Base-by-base conservation (phyloP, 2,888 invertebrate genomes). In the Metalampra italica region DNA sequence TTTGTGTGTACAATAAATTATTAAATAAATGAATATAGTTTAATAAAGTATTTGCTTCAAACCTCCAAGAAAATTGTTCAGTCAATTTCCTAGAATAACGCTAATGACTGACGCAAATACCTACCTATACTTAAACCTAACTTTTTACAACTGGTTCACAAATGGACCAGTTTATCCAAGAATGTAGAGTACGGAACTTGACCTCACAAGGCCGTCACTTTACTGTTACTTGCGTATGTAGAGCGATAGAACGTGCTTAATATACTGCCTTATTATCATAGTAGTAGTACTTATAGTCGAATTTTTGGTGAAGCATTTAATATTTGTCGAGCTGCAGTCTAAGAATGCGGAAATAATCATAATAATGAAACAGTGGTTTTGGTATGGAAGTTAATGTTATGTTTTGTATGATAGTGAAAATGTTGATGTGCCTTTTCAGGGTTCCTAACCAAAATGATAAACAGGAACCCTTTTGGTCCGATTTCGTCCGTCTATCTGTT, bases 171-270 rank as follows among this genome's bases (percentile, higher is more conserved):
- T 68, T 59, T 69, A 68, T 66, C 55, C 68, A 77, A 75, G 82
- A 80, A 78, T 78, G 78, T 72, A 68, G 70, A 69, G 62, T 66
- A 63, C 75, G 80, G 82, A 83, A 82, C 77, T 67, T 68, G 85
- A 82, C 81, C 79, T 66, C 69, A 76, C 86, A 86, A 86, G 87
- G 85, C 69, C 84, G 76, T 62, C 62, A 52, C 29, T 46, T 30
- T 71, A 71, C 77, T 73, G 75, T 78, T 78, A 79, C 74, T 71
- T 67, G 57, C 61, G 60, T 73, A 76, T 73, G 68, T 72, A 73
- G 75, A 76, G 71, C 70, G 68, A 57, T 42, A 3, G 7, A 29
- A 42, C 40, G 4, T n/a, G 12, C n/a, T 29, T 42, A 29, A 42
- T 42, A 29, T 42, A 29, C n/a, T 29, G 40, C n/a, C 14, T 40